Percentiles rank a stretch among this genome's conserved stretches.
phyloP scores from a whole-genome alignment of 2,113 vertebrate species.

The Camelus dromedarius region DNA sequence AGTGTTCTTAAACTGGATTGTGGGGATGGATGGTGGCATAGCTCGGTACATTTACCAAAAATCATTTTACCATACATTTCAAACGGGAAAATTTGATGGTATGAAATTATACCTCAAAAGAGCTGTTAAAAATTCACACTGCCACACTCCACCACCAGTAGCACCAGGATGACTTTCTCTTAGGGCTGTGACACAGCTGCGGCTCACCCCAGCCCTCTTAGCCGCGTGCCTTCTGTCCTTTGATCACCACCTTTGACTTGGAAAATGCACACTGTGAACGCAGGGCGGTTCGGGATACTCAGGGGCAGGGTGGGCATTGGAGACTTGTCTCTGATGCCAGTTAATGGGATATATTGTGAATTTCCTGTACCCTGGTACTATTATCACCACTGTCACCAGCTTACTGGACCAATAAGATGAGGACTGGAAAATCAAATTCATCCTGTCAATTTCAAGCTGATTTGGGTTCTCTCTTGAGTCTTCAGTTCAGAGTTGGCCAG shows the following conservation, averaged over 20 bases:
- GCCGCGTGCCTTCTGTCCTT: neutral
- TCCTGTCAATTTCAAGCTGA: neutral
- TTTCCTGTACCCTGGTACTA: neutral
- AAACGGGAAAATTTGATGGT: neutral
- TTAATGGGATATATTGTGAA: neutral
- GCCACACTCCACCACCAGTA: neutral
- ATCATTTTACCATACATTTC: neutral
- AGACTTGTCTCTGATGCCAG: neutral
- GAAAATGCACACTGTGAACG: neutral
- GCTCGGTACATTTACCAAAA: neutral
- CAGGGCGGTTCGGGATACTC: neutral
- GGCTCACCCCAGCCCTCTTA: neutral
- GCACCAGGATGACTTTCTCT: neutral
- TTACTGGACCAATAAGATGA: neutral
- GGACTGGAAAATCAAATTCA: neutral
- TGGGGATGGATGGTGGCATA: neutral
- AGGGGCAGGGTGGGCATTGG: neutral
- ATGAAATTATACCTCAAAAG: neutral
- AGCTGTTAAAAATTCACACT: neutral
- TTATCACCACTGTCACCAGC: neutral
- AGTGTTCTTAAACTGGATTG: neutral
- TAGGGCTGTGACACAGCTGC: neutral
- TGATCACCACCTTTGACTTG: neutral
- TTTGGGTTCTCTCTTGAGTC: neutral
- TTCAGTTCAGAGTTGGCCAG: neutral